These are phyloP conservation scores for Drosophila niveifrons DNA, from an alignment of 2,888 invertebrate genomes.

Conservation along the genomic window DNA sequence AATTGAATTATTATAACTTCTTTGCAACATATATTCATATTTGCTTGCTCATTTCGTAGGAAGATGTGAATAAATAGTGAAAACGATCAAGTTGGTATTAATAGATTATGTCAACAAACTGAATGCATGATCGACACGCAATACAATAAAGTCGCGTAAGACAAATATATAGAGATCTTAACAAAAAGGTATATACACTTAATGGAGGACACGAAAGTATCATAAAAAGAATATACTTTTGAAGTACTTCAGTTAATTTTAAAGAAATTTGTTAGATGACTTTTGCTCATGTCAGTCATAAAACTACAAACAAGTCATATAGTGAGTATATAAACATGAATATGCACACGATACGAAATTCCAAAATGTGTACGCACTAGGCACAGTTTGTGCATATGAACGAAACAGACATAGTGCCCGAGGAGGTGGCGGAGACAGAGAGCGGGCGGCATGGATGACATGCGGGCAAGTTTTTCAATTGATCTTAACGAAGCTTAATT, in stretches of 20 bases:
- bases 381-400: slow-evolving; percentile 32
- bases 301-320: background rate
- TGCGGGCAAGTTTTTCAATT: slow-evolving; percentile 85
- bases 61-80: background rate
- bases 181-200: background rate
- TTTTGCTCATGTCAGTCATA: slow-evolving; percentile 17
- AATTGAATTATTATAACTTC: background rate
- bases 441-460: slow-evolving; percentile 59
- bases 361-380: slow-evolving; percentile 63
- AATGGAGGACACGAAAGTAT: slow-evolving; percentile 5
- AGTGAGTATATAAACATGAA: slow-evolving; percentile 15
- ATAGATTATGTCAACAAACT: background rate
- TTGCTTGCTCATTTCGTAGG: background rate
- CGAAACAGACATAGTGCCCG: slow-evolving; percentile 4
- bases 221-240: background rate
- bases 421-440: slow-evolving; percentile 1
- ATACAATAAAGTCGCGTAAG: background rate
- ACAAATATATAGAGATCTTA: background rate
- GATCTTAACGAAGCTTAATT: slow-evolving; percentile 85
- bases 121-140: background rate
- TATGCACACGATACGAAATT: slow-evolving; percentile 49
- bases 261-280: slow-evolving; percentile 8
- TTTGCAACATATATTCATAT: background rate
- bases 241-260: slow-evolving; percentile 1
- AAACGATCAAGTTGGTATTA: background rate